These are phyloP conservation scores for Brachyopa scutellaris DNA, from an alignment of 2,888 invertebrate genomes.

Conservation along the genomic window DNA sequence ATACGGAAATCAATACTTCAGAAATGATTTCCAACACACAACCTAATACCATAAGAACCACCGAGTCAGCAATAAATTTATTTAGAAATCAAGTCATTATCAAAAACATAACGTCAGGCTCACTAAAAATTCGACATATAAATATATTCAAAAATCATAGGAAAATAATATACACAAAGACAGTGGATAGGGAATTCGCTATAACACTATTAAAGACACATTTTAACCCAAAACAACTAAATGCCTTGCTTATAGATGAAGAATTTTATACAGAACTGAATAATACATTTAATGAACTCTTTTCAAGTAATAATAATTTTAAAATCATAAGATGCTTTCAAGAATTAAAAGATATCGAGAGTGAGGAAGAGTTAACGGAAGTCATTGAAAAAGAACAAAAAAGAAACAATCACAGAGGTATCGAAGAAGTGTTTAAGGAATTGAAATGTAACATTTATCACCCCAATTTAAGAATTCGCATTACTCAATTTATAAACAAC, in stretches of 20 bases:
- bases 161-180: slow-evolving; percentile 35
- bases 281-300: not conserved
- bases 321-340: slow-evolving; percentile 5
- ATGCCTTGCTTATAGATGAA: slow-evolving; percentile 33
- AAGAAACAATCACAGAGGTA: slow-evolving; percentile 64
- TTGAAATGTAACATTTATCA: slow-evolving; percentile 44
- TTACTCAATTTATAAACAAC: slow-evolving; percentile 72
- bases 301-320: slow-evolving; percentile 11
- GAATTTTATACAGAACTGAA: slow-evolving; percentile 7
- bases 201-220: slow-evolving; percentile 47
- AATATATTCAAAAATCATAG: slow-evolving; percentile 29
- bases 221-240: slow-evolving; percentile 26
- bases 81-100: slow-evolving; percentile 26
- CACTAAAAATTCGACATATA: slow-evolving; percentile 26
- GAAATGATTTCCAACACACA: not conserved
- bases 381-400: slow-evolving; percentile 46
- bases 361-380: slow-evolving; percentile 29
- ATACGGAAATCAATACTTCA: not conserved
- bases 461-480: slow-evolving; percentile 53
- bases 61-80: slow-evolving; percentile 3
- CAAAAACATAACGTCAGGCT: slow-evolving; percentile 43
- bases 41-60: not conserved
- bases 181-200: not conserved
- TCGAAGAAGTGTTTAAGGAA: slow-evolving; percentile 48
- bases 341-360: slow-evolving; percentile 25